Evolutionary conservation across 2,113 vertebrate genomes (phyloP).

Genomic region (Hippolais icterina): DNA sequence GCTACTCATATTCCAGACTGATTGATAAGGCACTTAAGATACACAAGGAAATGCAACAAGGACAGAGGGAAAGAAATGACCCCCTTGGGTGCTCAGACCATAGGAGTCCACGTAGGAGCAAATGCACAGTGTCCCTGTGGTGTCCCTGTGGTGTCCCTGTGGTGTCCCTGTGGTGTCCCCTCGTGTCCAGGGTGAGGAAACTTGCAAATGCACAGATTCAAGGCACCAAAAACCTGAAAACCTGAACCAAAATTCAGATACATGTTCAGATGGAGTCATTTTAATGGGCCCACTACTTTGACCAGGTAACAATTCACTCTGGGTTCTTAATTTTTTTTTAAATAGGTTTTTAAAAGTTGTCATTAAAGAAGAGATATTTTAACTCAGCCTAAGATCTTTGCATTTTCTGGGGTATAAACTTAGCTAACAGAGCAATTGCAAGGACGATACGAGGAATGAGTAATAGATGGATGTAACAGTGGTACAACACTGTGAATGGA

Average conservation of each 20-base stretch:
- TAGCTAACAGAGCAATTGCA: not conserved
- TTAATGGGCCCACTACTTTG: not conserved
- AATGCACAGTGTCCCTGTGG: rapidly evolving
- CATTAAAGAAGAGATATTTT: not conserved
- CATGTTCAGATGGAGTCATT: not conserved
- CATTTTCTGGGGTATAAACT: not conserved
- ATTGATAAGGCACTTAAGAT: not conserved
- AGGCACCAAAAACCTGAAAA: rapidly evolving
- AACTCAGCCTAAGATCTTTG: not conserved
- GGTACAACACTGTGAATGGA: not conserved
- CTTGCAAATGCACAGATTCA: not conserved
- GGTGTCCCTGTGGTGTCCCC: rapidly evolving
- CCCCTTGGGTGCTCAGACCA: too few relatives aligned
- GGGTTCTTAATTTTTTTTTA: not conserved
- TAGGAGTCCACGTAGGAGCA: rapidly evolving
- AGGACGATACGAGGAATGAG: not conserved
- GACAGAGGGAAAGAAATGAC: not conserved
- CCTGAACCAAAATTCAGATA: not conserved
- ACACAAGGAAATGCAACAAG: not conserved
- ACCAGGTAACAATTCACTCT: not conserved
- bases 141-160: not conserved
- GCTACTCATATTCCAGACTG: not conserved
- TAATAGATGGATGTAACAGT: not conserved
- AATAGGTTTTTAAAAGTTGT: not conserved
- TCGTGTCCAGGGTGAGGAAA: not conserved